These are phyloP conservation scores for Metopolophium dirhodum DNA, from an alignment of 1,140 invertebrate genomes.

Conservation along the genomic window DNA sequence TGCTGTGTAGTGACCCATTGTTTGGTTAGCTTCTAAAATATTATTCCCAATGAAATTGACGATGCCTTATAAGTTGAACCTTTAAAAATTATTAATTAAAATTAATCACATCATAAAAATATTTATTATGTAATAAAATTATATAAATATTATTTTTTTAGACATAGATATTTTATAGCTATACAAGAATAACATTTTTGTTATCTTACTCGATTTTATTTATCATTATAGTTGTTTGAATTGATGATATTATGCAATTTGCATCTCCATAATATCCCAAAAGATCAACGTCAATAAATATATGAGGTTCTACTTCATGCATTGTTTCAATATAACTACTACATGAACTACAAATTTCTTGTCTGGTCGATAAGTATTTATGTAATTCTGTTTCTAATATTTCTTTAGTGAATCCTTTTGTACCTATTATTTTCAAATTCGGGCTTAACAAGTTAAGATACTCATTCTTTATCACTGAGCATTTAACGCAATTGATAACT, in stretches of 20 bases:
- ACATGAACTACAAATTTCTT: neutral
- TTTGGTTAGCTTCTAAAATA: no score
- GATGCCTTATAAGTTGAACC: no score
- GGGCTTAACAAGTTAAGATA: neutral
- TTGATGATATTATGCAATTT: neutral
- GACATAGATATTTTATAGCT: no score
- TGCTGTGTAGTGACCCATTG: no score
- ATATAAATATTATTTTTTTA: no score
- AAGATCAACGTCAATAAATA: neutral
- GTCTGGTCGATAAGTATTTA: neutral
- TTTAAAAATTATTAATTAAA: no score
- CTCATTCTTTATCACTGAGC: neutral
- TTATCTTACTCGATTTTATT: neutral
- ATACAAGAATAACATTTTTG: neutral
- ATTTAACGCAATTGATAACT: neutral
- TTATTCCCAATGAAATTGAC: no score
- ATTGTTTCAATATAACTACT: neutral
- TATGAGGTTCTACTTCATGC: neutral
- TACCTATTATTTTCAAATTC: neutral
- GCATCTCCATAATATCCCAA: neutral
- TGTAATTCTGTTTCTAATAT: neutral
- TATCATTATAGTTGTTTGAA: conserved; percentile 1
- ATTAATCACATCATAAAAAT: no score
- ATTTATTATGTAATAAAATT: no score
- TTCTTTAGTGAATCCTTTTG: neutral